These are phyloP conservation scores for Chondrilla cf. caribensis DNA, from an alignment of 37 sponge, comb jelly and placozoan species.

Conservation along the genomic window DNA sequence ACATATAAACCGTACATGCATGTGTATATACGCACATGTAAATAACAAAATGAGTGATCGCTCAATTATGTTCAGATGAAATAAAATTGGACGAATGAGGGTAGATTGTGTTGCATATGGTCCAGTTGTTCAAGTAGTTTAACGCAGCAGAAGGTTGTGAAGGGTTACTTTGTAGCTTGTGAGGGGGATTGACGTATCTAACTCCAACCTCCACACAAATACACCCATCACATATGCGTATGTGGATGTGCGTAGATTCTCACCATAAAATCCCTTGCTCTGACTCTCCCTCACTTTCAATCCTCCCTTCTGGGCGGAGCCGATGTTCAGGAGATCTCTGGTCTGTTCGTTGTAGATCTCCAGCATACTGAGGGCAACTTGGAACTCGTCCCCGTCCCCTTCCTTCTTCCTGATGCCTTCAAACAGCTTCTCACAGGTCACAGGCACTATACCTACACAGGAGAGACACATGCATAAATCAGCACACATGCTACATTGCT, in stretches of 20 bases:
- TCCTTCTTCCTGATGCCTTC: conserved; percentile 41
- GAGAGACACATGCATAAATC: neutral
- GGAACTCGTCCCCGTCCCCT: conserved; percentile 35
- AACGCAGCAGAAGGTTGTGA: no score
- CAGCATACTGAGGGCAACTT: conserved; percentile 66
- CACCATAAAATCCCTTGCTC: conserved; percentile 69
- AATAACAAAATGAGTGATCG: no score
- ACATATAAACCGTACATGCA: no score
- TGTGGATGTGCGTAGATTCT: no score
- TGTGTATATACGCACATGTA: no score
- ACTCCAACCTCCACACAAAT: neutral
- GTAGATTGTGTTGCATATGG: no score
- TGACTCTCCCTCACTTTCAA: conserved; percentile 69
- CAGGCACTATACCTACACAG: conserved; percentile 63
- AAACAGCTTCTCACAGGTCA: conserved; percentile 72
- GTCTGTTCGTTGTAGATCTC: conserved; percentile 86
- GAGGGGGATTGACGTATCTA: neutral
- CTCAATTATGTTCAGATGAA: no score
- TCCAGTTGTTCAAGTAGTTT: no score
- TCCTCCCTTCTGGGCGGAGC: conserved; percentile 43
- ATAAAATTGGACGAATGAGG: no score
- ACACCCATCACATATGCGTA: neutral
- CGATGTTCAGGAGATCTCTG: conserved; percentile 51
- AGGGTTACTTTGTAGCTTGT: neutral
- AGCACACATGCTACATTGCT: no score